Percentiles rank a stretch among this genome's conserved stretches.
phyloP scores from a whole-genome alignment of 64 coral and sea anemone species.

The Astreopora myriophthalma region DNA sequence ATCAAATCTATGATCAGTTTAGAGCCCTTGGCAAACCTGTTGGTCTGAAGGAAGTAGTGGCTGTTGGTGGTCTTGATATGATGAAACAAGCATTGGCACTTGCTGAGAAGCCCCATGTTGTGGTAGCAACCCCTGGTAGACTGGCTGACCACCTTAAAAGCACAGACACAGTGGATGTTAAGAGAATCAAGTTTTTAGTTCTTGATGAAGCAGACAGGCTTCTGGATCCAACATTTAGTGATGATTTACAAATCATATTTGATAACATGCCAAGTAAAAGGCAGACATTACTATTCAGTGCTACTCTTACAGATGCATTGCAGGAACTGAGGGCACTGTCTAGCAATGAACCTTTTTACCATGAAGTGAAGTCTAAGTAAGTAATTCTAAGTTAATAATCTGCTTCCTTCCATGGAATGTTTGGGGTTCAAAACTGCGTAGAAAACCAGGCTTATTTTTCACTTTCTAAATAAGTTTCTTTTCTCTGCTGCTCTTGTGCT shows the following conservation, averaged over 20 bases:
- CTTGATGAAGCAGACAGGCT: constrained; percentile 96
- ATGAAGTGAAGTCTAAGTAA: constrained; percentile 91
- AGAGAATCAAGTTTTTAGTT: constrained; percentile 90
- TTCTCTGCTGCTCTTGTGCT: too few relatives aligned
- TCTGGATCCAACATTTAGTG: constrained; percentile 83
- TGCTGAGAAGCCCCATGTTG: constrained; percentile 91
- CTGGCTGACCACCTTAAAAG: constrained; percentile 95
- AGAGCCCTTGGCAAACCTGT: constrained; percentile 91
- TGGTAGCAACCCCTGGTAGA: constrained; percentile 98
- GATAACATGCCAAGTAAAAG: constrained; percentile 76
- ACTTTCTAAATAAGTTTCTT: too few relatives aligned
- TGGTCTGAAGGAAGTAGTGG: constrained; percentile 76
- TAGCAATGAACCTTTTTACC: constrained; percentile 80
- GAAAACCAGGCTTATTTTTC: too few relatives aligned
- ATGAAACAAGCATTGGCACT: constrained; percentile 92
- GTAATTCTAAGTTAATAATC: background rate
- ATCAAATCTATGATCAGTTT: constrained; percentile 95
- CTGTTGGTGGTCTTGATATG: constrained; percentile 93
- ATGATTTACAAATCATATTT: constrained; percentile 86
- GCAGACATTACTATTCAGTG: constrained; percentile 96
- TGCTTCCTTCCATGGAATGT: too few relatives aligned
- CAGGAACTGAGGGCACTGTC: constrained; percentile 81
- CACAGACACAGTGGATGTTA: constrained; percentile 88
- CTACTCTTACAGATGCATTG: constrained; percentile 89
- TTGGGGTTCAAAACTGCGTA: too few relatives aligned